Base-by-base conservation (phyloP, 2,113 vertebrate genomes). In the Casuarius casuarius region DNA sequence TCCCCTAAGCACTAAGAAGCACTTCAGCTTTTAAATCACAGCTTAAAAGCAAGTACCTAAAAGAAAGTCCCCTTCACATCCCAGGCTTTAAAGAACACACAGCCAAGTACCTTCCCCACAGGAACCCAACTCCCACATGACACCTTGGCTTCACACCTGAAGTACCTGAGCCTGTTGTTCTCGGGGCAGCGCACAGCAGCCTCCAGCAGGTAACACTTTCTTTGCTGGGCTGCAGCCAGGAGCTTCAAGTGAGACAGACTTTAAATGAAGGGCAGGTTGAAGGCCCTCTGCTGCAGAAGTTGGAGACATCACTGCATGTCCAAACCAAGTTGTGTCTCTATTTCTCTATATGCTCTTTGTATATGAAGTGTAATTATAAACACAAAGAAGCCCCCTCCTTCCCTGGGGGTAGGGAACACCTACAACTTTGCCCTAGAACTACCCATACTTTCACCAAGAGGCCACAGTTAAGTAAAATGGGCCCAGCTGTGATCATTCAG, bases 341-440 rank as follows among this genome's bases (percentile, higher is more conserved):
- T 78, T 82, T 78, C 35, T 63, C 78, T 23, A 3, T 1, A 5
- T 21, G 15, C 35, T 58, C 16, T 48, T 72, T 31, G 12, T 31
- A 67, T 46, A 11, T 8, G 7, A 5, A 62, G 7, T 20, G 35
- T 40, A 61, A 46, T 52, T 40, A 31, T 46, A 63, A 2, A 26
- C 25, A 13, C 0, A 0, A 58, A 6, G 49, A 70, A 84, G 5
- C 1, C 14, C 16, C 35, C 62, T 26, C 54, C 22, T 16, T 84
- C 12, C 49, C 31, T 25, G 29, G 33, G 33, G 4, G 5, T 17
- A n/a, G 63, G 70, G 49, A 48, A 20, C 31, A 89, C 16, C 54
- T 70, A 62, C 46, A 74, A 29, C 85, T 92, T 75, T 59, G 42
- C 82, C 40, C 4, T 6, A 13, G n/a, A 75, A 31, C 23, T 42